Base-by-base conservation (phyloP, 1,140 invertebrate genomes). In the Eumaeus atala region DNA sequence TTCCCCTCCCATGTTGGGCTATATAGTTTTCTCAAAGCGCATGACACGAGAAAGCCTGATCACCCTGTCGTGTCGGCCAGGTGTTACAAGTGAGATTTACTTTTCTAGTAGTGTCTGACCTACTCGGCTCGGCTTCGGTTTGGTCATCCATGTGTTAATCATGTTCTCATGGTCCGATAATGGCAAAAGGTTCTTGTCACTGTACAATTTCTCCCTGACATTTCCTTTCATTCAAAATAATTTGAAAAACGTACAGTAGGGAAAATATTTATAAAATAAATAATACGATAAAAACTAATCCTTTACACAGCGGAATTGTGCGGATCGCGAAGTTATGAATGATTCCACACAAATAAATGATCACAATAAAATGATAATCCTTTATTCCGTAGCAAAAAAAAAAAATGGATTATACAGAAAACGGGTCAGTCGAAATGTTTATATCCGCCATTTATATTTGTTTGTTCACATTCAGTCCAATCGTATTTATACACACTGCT, bases 401-500 rank as follows among this genome's bases (percentile, higher is more conserved):
- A 75, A 75, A 77, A 77, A 69, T 58, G 62, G 64, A 69, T 70
- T 67, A 74, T 54, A 60, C 58, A 56, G 59, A 64, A 66, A 70
- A 58, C 67, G 70, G 58, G 55, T 73, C 68, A 70, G 66, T 72
- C 54, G 65, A 61, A 69, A 77, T 84, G 77, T 82, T 80, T 82
- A 74, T 77, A 67, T 64, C 60, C 59, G 60, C 65, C 71, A 58
- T 58, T 59, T 71, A 70, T 72, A 61, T 60, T 48, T 80, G 74
- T 84, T 82, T 84, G 72, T 79, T 68, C 81, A 84, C 73, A 79
- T 82, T 81, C 67, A 67, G 66, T 77, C 72, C 65, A 75, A 72
- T 70, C 67, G 54, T 64, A 58, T 61, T 61, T 56, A 50, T 16
- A 53, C 59, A 62, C 61, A 58, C 57, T 61, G 35, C 49, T 52